These are phyloP conservation scores for Catostylus mosaicus DNA, from an alignment of 30 jellyfish, hydroid and myxozoan species.

Conservation along the genomic window DNA sequence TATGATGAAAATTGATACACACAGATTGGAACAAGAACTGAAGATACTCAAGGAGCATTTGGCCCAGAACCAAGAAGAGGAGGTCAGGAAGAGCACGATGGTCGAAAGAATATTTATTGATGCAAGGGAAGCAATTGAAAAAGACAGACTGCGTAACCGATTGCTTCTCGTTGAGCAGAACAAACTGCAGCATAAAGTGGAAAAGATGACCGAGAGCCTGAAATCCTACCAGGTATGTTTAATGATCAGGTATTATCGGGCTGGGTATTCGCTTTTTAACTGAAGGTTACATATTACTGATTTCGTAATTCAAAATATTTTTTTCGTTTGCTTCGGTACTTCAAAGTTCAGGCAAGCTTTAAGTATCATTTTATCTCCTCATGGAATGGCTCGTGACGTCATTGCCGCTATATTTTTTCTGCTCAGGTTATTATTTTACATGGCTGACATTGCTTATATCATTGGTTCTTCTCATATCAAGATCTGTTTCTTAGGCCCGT, in stretches of 20 bases:
- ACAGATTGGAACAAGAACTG: slow-evolving; percentile 73
- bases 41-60: slow-evolving; percentile 61
- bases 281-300: too few species aligned
- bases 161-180: slow-evolving; percentile 88
- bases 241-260: not conserved
- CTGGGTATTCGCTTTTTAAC: not conserved
- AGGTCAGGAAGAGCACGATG: slow-evolving; percentile 45
- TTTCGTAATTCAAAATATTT: too few species aligned
- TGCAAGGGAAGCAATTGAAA: slow-evolving; percentile 85
- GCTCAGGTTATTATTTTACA: too few species aligned
- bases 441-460: too few species aligned
- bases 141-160: slow-evolving; percentile 88
- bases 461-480: too few species aligned
- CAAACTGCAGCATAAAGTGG: slow-evolving; percentile 87
- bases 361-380: too few species aligned
- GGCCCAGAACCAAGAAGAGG: slow-evolving; percentile 60
- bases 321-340: too few species aligned
- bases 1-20: slow-evolving; percentile 59
- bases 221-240: slow-evolving; percentile 85
- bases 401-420: too few species aligned
- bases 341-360: too few species aligned
- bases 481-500: too few species aligned
- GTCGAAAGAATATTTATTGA: slow-evolving; percentile 72
- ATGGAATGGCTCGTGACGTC: too few species aligned
- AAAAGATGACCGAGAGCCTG: slow-evolving; percentile 82